Evolutionary conservation across 2,797 vertebrate genomes (phyloP).

Genomic region (Eutrigla gurnardus): DNA sequence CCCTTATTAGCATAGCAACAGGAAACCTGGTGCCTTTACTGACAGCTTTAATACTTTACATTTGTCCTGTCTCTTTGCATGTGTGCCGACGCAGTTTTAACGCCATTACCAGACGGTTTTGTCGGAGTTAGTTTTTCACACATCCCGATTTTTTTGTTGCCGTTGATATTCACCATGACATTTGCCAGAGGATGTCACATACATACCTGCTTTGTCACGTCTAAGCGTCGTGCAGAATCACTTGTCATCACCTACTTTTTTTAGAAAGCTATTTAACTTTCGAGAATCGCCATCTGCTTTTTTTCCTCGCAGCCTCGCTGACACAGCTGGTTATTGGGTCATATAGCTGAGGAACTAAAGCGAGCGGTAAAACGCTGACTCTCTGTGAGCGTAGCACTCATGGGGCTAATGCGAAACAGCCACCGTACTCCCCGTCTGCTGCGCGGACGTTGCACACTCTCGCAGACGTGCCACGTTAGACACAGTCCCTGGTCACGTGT

Average conservation of each 20-base stretch:
- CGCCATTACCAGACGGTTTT: slow-evolving; percentile 14
- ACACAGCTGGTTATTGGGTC: slow-evolving; percentile 37
- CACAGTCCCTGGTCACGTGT: slow-evolving; percentile 49
- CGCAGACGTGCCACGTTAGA: slow-evolving; percentile 38
- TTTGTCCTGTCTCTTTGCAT: slow-evolving; percentile 18
- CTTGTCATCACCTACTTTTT: slow-evolving; percentile 51
- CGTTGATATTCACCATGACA: slow-evolving; percentile 30
- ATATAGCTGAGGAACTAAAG: slow-evolving; percentile 24
- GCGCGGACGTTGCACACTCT: slow-evolving; percentile 28
- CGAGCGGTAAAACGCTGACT: slow-evolving; percentile 26
- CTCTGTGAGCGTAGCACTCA: slow-evolving; percentile 3
- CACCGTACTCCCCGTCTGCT: not conserved
- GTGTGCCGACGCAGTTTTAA: slow-evolving; percentile 32
- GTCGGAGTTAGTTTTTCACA: slow-evolving; percentile 41
- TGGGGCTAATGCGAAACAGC: slow-evolving; percentile 55
- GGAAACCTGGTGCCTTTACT: slow-evolving; percentile 53
- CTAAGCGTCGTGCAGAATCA: slow-evolving; percentile 21
- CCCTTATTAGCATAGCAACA: slow-evolving; percentile 61
- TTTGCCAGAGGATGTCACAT: slow-evolving; percentile 34
- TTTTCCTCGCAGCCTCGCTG: slow-evolving; percentile 25
- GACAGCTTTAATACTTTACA: slow-evolving; percentile 48
- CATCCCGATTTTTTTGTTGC: slow-evolving; percentile 21
- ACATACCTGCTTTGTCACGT: slow-evolving; percentile 16
- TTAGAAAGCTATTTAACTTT: slow-evolving; percentile 24
- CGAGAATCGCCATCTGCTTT: slow-evolving; percentile 52